These are phyloP conservation scores for Tinamus guttatus DNA, from an alignment of 2,113 vertebrate species.

Conservation along the genomic window DNA sequence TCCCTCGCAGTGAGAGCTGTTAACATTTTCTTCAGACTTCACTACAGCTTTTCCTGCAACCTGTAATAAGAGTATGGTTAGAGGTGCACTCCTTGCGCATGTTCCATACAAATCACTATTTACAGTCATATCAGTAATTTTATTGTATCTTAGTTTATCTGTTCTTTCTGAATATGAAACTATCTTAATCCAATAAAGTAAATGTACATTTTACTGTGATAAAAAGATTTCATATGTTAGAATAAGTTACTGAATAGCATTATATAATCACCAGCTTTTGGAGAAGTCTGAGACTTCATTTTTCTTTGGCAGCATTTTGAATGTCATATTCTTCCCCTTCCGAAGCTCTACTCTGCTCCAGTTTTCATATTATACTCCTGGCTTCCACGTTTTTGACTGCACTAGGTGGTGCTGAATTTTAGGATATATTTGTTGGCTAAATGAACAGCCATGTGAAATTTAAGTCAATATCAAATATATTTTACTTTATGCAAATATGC, in stretches of 20 bases:
- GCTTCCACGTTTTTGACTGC: neutral
- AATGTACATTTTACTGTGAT: neutral
- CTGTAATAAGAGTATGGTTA: neutral
- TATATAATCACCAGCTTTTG: slow-evolving; percentile 16
- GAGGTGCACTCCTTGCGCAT: neutral
- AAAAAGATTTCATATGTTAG: neutral
- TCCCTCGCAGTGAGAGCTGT: slow-evolving; percentile 54
- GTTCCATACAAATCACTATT: neutral
- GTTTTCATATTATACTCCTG: neutral
- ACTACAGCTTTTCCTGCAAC: slow-evolving; percentile 48
- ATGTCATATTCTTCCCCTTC: neutral
- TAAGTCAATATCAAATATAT: neutral
- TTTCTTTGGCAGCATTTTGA: neutral
- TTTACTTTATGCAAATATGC: neutral
- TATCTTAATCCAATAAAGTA: neutral
- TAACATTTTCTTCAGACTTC: slow-evolving; percentile 61
- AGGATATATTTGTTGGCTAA: neutral
- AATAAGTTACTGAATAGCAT: neutral
- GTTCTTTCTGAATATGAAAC: neutral
- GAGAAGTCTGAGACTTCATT: neutral
- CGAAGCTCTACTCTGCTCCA: neutral
- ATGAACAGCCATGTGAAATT: neutral
- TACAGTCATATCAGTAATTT: slow-evolving; percentile 3
- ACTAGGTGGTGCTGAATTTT: neutral
- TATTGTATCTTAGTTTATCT: neutral